Conservation (phyloP, 2,797 vertebrate genomes). For the Mormyrus hasselquistii region DNA sequence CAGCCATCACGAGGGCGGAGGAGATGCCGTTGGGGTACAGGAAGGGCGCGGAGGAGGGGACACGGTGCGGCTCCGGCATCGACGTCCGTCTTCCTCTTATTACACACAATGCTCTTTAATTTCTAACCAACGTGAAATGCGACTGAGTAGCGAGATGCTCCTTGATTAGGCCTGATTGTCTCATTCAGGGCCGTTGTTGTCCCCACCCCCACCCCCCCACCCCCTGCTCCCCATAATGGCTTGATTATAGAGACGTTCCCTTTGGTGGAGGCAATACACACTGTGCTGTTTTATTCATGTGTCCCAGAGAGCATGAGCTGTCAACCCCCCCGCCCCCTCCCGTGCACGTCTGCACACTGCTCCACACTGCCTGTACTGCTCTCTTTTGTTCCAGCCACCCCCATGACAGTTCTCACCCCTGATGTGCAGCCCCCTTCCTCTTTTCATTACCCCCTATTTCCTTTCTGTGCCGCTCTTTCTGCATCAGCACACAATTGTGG, state of each 20-base stretch:
- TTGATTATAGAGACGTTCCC: slow-evolving; percentile 36
- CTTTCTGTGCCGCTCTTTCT: not conserved
- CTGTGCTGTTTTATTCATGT: slow-evolving; percentile 58
- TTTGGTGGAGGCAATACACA: slow-evolving; percentile 30
- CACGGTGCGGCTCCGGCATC: not conserved
- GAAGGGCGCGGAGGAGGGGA: too few species aligned
- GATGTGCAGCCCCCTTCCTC: slow-evolving; percentile 25
- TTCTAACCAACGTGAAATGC: slow-evolving; percentile 16
- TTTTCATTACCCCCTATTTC: not conserved
- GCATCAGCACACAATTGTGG: not conserved
- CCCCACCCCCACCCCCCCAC: slow-evolving; percentile 39
- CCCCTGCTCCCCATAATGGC: slow-evolving; percentile 30
- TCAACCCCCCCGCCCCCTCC: slow-evolving; percentile 54
- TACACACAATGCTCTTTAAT: slow-evolving; percentile 1
- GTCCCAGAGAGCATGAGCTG: slow-evolving; percentile 53
- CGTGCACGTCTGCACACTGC: slow-evolving; percentile 30
- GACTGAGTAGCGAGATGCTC: slow-evolving; percentile 45
- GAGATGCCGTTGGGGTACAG: not conserved
- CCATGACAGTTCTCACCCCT: not conserved
- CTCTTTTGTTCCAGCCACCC: slow-evolving; percentile 15
- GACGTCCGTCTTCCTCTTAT: not conserved
- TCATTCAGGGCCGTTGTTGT: slow-evolving; percentile 60
- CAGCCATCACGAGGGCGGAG: not conserved
- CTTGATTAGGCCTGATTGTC: slow-evolving; percentile 70
- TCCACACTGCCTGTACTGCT: slow-evolving; percentile 21